Conservation (phyloP, 1,140 invertebrate species). For the Rhynchophorus ferrugineus region DNA sequence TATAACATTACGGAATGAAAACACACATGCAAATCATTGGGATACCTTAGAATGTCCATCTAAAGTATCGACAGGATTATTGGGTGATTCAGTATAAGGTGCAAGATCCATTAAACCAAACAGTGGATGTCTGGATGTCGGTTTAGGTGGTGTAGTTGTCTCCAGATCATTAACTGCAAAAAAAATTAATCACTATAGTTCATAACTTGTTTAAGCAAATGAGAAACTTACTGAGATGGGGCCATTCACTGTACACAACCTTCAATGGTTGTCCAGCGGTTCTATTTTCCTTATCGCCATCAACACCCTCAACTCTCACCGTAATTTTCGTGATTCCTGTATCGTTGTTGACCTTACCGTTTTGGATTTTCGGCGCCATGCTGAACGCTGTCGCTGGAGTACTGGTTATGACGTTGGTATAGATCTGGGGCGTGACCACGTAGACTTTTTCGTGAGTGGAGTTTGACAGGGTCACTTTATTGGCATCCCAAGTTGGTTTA, state of each 20-base stretch:
- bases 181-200: conserved; percentile 10
- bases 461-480: conserved; percentile 61
- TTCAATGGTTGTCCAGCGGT: conserved; percentile 37
- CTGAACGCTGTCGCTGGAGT: conserved; percentile 30
- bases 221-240: conserved; percentile 50
- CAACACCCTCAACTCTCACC: conserved; percentile 46
- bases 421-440: conserved; percentile 65
- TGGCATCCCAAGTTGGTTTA: conserved; percentile 49
- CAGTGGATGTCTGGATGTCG: conserved; percentile 35
- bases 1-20: too few relatives aligned
- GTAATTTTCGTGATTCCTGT: conserved; percentile 48
- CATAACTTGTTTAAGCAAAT: too few relatives aligned
- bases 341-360: conserved; percentile 31
- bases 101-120: conserved; percentile 44
- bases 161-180: conserved; percentile 51
- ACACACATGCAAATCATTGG: too few relatives aligned
- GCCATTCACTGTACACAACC: conserved; percentile 44
- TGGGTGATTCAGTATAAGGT: conserved; percentile 41
- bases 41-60: conserved; percentile 49
- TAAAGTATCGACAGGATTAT: conserved; percentile 42
- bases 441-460: conserved; percentile 69
- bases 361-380: conserved; percentile 33
- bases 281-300: conserved; percentile 37
- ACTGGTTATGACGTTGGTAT: conserved; percentile 14
- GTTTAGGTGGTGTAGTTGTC: conserved; percentile 34